Evolutionary conservation across 2,113 vertebrate genomes (phyloP).

Genomic region (Tachysurus fulvidraco): DNA sequence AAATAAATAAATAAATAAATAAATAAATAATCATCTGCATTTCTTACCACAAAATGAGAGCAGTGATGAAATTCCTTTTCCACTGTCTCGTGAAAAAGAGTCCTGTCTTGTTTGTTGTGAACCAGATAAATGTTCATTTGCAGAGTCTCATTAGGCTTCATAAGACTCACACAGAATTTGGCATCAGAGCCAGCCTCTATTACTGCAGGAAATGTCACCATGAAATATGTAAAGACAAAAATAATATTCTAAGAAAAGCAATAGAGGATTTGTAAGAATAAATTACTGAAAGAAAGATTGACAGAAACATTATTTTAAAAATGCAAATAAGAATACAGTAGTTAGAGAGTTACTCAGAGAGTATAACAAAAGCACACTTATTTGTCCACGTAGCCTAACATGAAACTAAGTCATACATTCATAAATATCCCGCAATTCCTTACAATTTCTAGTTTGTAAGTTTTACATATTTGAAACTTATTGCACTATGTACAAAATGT

Average conservation of each 20-base stretch:
- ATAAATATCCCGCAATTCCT: too few relatives aligned
- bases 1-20: too few relatives aligned
- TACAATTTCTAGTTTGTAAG: too few relatives aligned
- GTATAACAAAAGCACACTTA: too few relatives aligned
- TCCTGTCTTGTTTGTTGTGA: constrained; percentile 7
- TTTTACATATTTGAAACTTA: too few relatives aligned
- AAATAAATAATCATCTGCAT: neutral
- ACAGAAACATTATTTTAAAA: too few relatives aligned
- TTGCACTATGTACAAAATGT: too few relatives aligned
- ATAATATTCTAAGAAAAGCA: neutral
- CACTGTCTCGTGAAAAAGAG: constrained; percentile 35
- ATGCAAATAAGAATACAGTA: too few relatives aligned
- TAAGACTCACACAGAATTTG: constrained; percentile 63
- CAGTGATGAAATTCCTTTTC: constrained; percentile 58
- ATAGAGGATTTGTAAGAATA: neutral
- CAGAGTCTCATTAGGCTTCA: constrained; percentile 64
- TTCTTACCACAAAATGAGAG: constrained; percentile 56
- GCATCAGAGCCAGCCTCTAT: constrained; percentile 63
- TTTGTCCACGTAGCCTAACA: too few relatives aligned
- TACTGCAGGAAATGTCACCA: constrained; percentile 67
- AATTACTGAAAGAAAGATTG: too few relatives aligned
- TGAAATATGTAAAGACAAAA: constrained; percentile 42
- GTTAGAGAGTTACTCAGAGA: too few relatives aligned
- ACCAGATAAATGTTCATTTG: constrained; percentile 61
- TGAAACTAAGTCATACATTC: too few relatives aligned